Conservation (phyloP, 2,888 invertebrate species). For the Eumacrocentrus americanus region DNA sequence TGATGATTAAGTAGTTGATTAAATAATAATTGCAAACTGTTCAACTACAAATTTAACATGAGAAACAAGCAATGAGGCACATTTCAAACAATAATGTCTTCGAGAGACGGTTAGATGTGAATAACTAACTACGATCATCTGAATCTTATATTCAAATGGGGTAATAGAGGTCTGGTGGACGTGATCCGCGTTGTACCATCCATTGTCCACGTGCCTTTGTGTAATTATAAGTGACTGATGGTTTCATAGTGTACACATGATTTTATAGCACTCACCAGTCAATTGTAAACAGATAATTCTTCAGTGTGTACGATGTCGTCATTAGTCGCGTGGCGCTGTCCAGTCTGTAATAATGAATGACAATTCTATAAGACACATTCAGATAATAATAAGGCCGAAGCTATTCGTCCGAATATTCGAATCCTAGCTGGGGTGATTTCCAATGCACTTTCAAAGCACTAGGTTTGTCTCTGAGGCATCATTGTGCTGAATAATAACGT, state of each 20-base stretch:
- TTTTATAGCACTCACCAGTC: slow-evolving; percentile 47
- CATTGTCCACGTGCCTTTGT: neutral
- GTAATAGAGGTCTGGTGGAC: neutral
- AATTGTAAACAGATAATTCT: slow-evolving; percentile 43
- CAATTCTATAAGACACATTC: neutral
- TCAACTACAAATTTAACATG: too few relatives aligned
- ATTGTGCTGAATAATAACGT: too few relatives aligned
- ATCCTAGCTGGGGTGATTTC: too few relatives aligned
- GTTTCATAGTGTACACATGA: slow-evolving; percentile 1
- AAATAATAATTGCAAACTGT: neutral
- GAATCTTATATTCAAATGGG: neutral
- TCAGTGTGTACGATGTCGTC: slow-evolving; percentile 41
- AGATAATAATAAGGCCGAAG: neutral
- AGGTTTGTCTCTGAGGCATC: too few relatives aligned
- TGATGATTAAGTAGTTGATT: too few relatives aligned
- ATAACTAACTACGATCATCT: neutral
- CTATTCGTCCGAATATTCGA: neutral
- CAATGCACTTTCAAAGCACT: too few relatives aligned
- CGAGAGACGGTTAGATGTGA: neutral
- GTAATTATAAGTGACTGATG: neutral
- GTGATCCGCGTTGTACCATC: neutral
- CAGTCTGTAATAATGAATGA: slow-evolving; percentile 25
- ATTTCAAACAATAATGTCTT: neutral
- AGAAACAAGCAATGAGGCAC: neutral
- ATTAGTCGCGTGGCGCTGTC: slow-evolving; percentile 39